Evolutionary conservation across 2,888 invertebrate genomes (phyloP).

Genomic region (Nasonia oneida): DNA sequence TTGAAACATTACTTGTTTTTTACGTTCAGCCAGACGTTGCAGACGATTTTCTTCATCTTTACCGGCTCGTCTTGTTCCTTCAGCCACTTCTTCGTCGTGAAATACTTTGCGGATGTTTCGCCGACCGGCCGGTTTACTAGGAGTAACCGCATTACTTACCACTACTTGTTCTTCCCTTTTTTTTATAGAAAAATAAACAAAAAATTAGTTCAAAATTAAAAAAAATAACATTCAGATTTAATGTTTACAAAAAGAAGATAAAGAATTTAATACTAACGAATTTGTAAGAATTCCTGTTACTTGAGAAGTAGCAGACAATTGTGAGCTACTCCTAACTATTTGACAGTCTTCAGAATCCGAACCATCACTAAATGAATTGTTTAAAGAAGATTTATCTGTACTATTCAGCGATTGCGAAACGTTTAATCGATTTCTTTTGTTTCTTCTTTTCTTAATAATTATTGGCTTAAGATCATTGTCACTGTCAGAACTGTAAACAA

Average conservation of each 20-base stretch:
- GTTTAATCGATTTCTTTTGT: no score
- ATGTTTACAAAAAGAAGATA: neutral
- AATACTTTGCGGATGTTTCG: constrained; percentile 54
- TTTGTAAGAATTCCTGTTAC: neutral
- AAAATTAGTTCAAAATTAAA: neutral
- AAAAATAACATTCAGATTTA: neutral
- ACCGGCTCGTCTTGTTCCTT: constrained; percentile 40
- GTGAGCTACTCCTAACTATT: neutral
- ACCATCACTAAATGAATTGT: neutral
- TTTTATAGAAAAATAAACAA: neutral
- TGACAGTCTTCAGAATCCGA: constrained; percentile 17
- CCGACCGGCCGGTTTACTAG: constrained; percentile 31
- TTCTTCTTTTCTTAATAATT: neutral
- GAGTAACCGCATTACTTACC: neutral
- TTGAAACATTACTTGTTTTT: constrained; percentile 41
- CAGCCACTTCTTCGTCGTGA: constrained; percentile 55
- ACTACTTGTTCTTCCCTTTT: neutral
- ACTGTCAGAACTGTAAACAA: neutral
- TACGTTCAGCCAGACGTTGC: constrained; percentile 26
- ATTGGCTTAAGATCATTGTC: neutral
- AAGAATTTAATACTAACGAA: neutral
- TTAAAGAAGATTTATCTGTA: neutral
- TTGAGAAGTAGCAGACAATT: constrained; percentile 2
- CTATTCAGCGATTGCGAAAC: neutral
- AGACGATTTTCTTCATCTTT: constrained; percentile 51